These are phyloP conservation scores for Gymnodraco acuticeps DNA, from an alignment of 2,797 vertebrate genomes.

Conservation along the genomic window DNA sequence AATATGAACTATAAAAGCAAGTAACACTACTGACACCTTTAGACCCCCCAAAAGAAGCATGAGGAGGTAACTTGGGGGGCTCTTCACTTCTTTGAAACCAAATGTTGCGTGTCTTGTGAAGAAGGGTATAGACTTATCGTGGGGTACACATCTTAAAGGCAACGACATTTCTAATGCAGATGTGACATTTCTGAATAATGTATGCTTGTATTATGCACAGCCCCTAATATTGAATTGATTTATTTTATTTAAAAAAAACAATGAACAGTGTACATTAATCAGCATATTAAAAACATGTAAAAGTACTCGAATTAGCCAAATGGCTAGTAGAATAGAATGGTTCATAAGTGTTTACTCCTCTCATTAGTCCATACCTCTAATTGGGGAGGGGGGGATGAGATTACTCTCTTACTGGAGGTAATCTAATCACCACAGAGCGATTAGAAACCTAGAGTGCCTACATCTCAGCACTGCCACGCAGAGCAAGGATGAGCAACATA, in stretches of 20 bases:
- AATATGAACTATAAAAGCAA: background rate
- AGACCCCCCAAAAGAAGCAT: background rate
- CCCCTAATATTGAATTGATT: background rate
- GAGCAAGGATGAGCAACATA: constrained; percentile 35
- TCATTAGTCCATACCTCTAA: constrained; percentile 14
- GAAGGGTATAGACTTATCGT: background rate
- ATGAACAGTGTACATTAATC: too few relatives aligned
- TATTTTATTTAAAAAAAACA: too few relatives aligned
- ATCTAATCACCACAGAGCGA: constrained; percentile 25
- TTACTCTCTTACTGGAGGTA: constrained; percentile 5
- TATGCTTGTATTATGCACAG: constrained; percentile 17
- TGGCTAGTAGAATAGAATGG: background rate
- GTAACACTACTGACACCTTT: background rate
- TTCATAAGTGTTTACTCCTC: constrained; percentile 25
- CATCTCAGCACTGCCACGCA: constrained; percentile 23
- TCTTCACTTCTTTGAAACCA: background rate
- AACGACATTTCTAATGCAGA: constrained; percentile 57
- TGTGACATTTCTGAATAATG: constrained; percentile 60
- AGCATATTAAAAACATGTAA: too few relatives aligned
- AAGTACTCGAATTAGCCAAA: too few relatives aligned
- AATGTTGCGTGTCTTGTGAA: background rate
- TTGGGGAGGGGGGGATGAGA: background rate
- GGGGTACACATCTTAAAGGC: constrained; percentile 26
- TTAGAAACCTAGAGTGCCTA: constrained; percentile 24
- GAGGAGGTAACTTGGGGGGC: background rate